Base-by-base conservation (phyloP, 2,888 invertebrate species). In the Orthosia cruda region DNA sequence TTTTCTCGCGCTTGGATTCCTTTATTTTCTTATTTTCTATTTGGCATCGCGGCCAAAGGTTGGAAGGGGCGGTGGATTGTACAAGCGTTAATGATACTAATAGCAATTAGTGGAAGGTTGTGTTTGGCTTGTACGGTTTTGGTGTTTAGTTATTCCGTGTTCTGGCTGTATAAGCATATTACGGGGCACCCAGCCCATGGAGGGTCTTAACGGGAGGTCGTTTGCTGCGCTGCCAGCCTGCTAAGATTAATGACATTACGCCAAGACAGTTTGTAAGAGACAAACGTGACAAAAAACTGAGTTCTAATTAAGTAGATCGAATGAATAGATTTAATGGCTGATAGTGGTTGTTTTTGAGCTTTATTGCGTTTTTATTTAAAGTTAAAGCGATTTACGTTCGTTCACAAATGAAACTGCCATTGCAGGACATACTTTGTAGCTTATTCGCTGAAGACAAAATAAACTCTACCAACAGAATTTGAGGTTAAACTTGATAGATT, bases 141-240 rank as follows among this genome's bases (percentile, higher is more conserved):
- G 90, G 91, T 94, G 92, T 94, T 95, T 95, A 92, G 93, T 91
- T 93, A 91, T 94, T 93, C 91, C 89, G 89, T 90, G 91, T 92
- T 91, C 90, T 88, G 88, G 84, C 84, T 91, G 88, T 92, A 92
- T 92, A 91, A 94, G 94, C 93, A 94, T 96, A 95, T 95, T 96
- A 95, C 93, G 91, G 92, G 90, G 93, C 92, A 92, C 93, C 92
- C 92, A 92, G 92, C 91, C 94, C 93, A 94, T 94, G 94, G 95
- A 96, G 94, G 93, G 95, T 93, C 95, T 95, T 96, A 95, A 95
- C 94, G 94, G 94, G 93, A 96, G 95, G 95, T 96, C 95, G 95
- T 96, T 96, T 96, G 95, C 95, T 96, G 93, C 92, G 94, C 94
- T 95, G 95, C 95, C 95, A 94, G 93, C 93, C 92, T 94, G 89